These are phyloP conservation scores for Physella acuta DNA, from an alignment of 1,140 invertebrate species.

Conservation along the genomic window DNA sequence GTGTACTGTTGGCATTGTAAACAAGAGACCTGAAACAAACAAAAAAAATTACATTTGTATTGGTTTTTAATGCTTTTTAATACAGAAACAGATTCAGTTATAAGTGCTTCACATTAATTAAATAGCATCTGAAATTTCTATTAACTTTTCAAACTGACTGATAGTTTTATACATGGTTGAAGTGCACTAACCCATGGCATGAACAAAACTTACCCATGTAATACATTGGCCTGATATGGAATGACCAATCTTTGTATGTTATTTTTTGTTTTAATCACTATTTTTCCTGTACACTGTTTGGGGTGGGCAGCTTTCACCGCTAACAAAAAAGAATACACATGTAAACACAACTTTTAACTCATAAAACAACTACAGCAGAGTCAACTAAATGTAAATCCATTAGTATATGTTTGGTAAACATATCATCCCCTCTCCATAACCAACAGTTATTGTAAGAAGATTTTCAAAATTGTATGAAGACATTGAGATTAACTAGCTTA, in stretches of 20 bases:
- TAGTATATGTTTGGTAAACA: too few relatives aligned
- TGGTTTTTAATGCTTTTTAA: too few relatives aligned
- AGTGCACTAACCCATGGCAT: not conserved
- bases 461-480: constrained; percentile 2
- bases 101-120: too few relatives aligned
- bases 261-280: constrained; percentile 71
- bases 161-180: not conserved
- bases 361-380: too few relatives aligned
- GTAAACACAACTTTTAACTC: too few relatives aligned
- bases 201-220: constrained; percentile 57
- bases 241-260: constrained; percentile 65
- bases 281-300: constrained; percentile 66
- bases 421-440: too few relatives aligned
- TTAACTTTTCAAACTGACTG: too few relatives aligned
- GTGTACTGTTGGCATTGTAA: constrained; percentile 58
- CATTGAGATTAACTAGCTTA: not conserved
- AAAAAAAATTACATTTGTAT: too few relatives aligned
- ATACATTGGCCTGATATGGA: constrained; percentile 61
- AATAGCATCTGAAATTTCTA: too few relatives aligned
- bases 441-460: too few relatives aligned
- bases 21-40: constrained; percentile 57
- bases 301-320: constrained; percentile 59
- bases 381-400: too few relatives aligned
- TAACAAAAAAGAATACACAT: constrained; percentile 39
- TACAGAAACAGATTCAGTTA: too few relatives aligned